phyloP scores from a whole-genome alignment of 2,797 vertebrate species.

The Aldrovandia affinis region DNA sequence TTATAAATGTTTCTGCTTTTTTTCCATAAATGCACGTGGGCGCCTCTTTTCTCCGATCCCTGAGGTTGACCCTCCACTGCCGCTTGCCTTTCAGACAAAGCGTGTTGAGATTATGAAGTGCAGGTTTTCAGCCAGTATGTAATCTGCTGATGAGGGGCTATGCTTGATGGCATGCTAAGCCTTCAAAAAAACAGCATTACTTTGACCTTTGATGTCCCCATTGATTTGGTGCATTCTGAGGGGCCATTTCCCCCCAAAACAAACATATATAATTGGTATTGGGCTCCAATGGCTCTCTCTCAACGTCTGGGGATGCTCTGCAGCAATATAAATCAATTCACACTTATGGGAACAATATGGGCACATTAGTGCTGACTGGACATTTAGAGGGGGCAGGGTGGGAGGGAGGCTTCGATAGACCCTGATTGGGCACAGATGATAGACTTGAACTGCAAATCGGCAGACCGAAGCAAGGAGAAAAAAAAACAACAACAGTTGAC shows the following conservation, averaged over 20 bases:
- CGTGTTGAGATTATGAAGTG: slow-evolving; percentile 21
- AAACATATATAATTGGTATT: slow-evolving; percentile 81
- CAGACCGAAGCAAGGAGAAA: not conserved
- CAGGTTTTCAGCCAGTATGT: slow-evolving; percentile 33
- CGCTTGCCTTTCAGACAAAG: slow-evolving; percentile 19
- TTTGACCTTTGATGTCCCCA: slow-evolving; percentile 74
- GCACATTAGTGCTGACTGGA: slow-evolving; percentile 78
- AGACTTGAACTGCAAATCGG: not conserved
- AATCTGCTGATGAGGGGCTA: slow-evolving; percentile 47
- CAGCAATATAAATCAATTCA: slow-evolving; percentile 81
- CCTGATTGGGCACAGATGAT: slow-evolving; percentile 71
- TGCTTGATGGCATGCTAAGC: slow-evolving; percentile 60
- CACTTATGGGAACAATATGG: slow-evolving; percentile 82
- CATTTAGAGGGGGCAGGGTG: slow-evolving; percentile 67
- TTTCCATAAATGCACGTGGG: not conserved
- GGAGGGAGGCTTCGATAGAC: slow-evolving; percentile 73
- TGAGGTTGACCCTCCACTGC: not conserved
- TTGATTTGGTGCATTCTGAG: slow-evolving; percentile 73
- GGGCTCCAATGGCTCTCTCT: slow-evolving; percentile 71
- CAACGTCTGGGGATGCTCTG: slow-evolving; percentile 73
- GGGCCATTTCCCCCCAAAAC: slow-evolving; percentile 75
- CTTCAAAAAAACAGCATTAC: slow-evolving; percentile 71
- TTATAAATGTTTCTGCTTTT: not conserved
- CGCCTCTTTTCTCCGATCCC: not conserved
- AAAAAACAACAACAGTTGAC: not conserved